Evolutionary conservation across 2,888 invertebrate species (phyloP), one percentile per base, ranked within the genome.

Genomic region (Rhingia campestris): DNA sequence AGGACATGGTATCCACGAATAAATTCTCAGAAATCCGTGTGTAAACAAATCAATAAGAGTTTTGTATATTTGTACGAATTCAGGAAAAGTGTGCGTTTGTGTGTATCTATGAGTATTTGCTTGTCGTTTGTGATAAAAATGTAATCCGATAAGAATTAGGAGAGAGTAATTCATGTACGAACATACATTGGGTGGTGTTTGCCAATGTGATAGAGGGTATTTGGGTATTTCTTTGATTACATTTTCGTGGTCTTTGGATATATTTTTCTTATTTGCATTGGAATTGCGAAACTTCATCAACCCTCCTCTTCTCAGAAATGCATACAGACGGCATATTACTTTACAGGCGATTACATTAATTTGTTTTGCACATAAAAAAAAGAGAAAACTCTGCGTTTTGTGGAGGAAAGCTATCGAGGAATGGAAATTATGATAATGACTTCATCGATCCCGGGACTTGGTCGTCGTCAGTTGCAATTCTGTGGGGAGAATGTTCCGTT

Each of bases 341-440:
- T 79, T 82, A 69, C 79, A 79, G 82, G 79, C 79, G 73, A 82
- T 82, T 82, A 77, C 82, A 82, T 82, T 82, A 79, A 61, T 56
- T 67, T 77, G 43, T 53, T 56, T 51, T 45, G 12, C 33, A 35
- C 22, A 22, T 22, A 30, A 54, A 6, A 12, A 35, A 43, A 32
- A 58, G 4, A 41, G 10, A 58, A 6, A 47, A 32, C 6, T 22
- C 22, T 2, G 22, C 22, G 22, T 22, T 22, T 22, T 22, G 22
- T 22, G 22, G 22, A 22, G 2, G 22, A 22, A 2, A 22, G 33
- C 53, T 67, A 69, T 73, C 12, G 37, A 64, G 82, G 53, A 73
- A 67, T 69, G 51, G 59, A 75, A 79, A 75, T 84, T 70, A 80
- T 84, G 64, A 70, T 70, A 84, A 80, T 80, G 79, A 84, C 79